A percentile compares a stretch with the other conserved stretches of the same genome.
Conservation (phyloP, 64 coral and sea anemone genomes). For the Dendrophyllia cribrosa region DNA sequence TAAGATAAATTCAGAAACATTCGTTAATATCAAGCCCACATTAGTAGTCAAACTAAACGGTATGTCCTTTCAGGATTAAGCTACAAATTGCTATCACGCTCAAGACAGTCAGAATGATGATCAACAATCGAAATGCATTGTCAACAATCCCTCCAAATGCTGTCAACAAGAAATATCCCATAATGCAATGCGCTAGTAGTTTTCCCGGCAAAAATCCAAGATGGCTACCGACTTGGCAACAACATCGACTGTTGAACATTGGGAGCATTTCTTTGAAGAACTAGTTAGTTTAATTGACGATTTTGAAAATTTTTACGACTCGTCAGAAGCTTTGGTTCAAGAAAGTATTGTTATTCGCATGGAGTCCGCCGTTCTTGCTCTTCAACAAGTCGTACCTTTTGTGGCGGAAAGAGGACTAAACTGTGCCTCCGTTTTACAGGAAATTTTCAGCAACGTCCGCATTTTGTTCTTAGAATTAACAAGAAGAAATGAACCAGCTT, state of each 20-base stretch:
- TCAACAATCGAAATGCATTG: neutral
- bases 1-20: neutral
- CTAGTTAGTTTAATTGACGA: neutral
- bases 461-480: slow-evolving; percentile 28
- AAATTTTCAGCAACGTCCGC: slow-evolving; percentile 15
- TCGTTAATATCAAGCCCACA: too few species aligned
- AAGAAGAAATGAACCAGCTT: neutral
- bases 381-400: slow-evolving; percentile 20
- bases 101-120: too few species aligned
- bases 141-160: neutral
- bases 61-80: neutral
- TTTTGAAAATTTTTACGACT: neutral
- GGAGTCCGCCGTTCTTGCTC: slow-evolving; percentile 5
- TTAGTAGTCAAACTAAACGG: neutral
- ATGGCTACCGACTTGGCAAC: neutral
- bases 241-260: neutral
- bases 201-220: neutral
- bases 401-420: neutral
- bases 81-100: neutral
- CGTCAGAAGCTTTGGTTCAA: neutral
- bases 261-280: neutral
- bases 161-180: neutral
- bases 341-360: slow-evolving; percentile 8
- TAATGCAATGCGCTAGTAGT: neutral
- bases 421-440: neutral